phyloP scores from a whole-genome alignment of 1,140 invertebrate genomes.

The Protaetia brevitarsis region DNA sequence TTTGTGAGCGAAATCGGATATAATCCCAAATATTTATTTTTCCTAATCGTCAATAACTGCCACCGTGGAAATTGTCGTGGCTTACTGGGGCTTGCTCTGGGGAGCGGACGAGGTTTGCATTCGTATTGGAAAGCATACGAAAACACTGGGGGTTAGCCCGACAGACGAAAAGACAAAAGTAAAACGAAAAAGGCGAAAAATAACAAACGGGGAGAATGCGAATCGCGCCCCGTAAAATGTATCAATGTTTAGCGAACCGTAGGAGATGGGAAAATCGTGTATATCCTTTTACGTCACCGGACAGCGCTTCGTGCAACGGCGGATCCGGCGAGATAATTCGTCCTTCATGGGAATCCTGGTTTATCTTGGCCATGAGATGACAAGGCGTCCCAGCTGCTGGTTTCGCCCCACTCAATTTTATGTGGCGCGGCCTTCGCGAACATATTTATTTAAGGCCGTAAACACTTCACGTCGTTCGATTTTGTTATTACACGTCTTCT shows the following conservation, averaged over 20 bases:
- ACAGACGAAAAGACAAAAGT: background rate
- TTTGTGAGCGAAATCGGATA: no score
- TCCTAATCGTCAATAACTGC: no score
- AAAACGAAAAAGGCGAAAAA: slow-evolving; percentile 3
- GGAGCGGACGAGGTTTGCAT: no score
- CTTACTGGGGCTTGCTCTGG: no score
- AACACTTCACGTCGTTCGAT: slow-evolving; percentile 15
- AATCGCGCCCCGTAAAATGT: slow-evolving; percentile 1
- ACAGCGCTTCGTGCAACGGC: background rate
- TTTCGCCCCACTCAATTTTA: no score
- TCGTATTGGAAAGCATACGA: no score
- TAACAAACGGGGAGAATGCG: slow-evolving; percentile 8
- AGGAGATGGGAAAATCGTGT: slow-evolving; percentile 14
- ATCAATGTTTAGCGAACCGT: slow-evolving; percentile 11
- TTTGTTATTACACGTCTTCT: slow-evolving; percentile 4
- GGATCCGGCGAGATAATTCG: slow-evolving; percentile 6
- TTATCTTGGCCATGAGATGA: slow-evolving; percentile 5
- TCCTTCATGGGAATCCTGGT: background rate
- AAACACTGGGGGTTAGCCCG: no score
- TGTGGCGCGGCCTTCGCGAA: background rate
- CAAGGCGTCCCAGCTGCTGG: no score
- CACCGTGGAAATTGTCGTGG: no score
- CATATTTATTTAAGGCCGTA: slow-evolving; percentile 13
- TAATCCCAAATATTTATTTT: no score
- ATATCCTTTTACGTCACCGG: background rate